Evolutionary conservation across 2,797 vertebrate genomes (phyloP), one percentile per base, ranked within the genome.

Genomic region (Chelmon rostratus): DNA sequence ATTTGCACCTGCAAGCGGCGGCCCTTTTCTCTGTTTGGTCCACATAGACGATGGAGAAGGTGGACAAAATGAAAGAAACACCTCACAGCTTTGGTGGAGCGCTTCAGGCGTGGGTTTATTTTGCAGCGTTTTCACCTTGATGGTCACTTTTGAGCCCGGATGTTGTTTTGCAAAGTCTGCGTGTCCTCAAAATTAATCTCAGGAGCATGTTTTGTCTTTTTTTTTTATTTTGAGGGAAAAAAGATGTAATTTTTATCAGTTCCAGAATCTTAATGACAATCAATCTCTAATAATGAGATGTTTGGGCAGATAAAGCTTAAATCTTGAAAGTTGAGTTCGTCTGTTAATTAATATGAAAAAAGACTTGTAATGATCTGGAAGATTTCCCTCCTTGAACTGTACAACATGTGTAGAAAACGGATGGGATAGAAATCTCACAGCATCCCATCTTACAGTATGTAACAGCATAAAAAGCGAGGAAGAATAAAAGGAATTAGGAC

Each of bases 1-100:
- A 81, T 78, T 85, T 70, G 49, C 53, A 72, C 37, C 40, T 70
- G 8, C 69, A 71, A 16, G 15, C 53, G 15, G 33, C 62, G n/a
- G 54, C 35, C n/a, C n/a, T n/a, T n/a, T n/a, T 31, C n/a, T n/a
- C 28, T 31, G 74, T 6, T 31, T 7, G 6, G 31, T 46, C 23
- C 8, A 2, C 49, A 19, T 6, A 44, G 25, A 59, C 23, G 2
- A 4, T 12, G 42, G 28, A 61, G 23, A 31, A 49, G 54, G 64
- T 46, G 44, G 42, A 47, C 49, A 13, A 71, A 66, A 49, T 54
- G 44, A 50, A 38, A 12, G 31, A 62, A 35, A 19, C 47, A 7
- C 16, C 16, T 64, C 65, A 8, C 2, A 21, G 0, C 68, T 52
- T 50, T 4, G 9, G 6, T n/a, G n/a, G 38, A 10, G 35, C 42